Base-by-base conservation (phyloP, 2,888 invertebrate species). In the Meghimatium bilineatum region DNA sequence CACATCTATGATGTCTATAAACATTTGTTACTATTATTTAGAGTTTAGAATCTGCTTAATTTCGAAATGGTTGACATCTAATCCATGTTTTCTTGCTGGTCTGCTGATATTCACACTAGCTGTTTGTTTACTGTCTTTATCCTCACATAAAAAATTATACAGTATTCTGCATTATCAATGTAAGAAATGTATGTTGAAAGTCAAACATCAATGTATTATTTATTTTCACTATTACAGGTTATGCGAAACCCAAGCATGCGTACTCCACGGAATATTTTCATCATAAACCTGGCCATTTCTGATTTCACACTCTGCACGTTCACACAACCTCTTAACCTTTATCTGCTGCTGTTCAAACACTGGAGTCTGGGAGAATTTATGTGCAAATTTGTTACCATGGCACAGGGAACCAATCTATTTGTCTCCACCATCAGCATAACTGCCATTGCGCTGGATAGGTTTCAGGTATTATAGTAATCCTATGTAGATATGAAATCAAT, bases 351-450 rank as follows among this genome's bases (percentile, higher is more conserved):
- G 77, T 96, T 96, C 77, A 96, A 96, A 92, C 89, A 91, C 74
- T 98, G 98, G 97, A 96, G 97, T 0, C 94, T 98, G 69, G 97
- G 97, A 23, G 95, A 96, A 90, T 95, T 96, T 94, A 95, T 95
- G 82, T 98, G 98, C 94, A 97, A 97, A 93, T 95, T 97, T 88
- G 96, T 97, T 88, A 97, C 97, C 0, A 96, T 96, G 86, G 95
- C 97, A 76, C 97, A 98, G 93, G 98, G 97, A 0, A 96, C 96
- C 87, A 97, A 97, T 90, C 97, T 97, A 89, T 98, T 97, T 93
- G 97, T 98, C 0, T 98, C 97, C 0, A 97, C 97, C 0, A 97
- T 98, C 92, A 97, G 97, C 88, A 98, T 98, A 89, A 97, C 97
- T 6, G 97, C 98, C 17, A 98, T 98, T 88, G 94, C 94, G 0